A percentile compares a stretch with the other conserved stretches of the same genome.
Evolutionary conservation across 2,797 vertebrate species (phyloP).

Genomic region (Protosalanx chinensis): DNA sequence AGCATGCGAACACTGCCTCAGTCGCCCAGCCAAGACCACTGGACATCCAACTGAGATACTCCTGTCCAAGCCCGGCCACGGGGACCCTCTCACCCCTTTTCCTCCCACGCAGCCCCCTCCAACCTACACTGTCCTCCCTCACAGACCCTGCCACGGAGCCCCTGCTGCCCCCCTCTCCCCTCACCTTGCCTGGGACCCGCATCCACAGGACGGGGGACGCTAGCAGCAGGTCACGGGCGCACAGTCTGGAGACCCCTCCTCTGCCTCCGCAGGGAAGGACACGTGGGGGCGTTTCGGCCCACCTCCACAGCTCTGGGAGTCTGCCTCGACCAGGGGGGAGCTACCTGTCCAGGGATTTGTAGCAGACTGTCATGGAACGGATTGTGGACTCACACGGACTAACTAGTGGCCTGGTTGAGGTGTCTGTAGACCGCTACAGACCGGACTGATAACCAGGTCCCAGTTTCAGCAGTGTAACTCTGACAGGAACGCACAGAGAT

Average conservation of each 20-base stretch:
- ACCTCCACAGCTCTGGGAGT: constrained; percentile 47
- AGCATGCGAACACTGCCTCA: constrained; percentile 33
- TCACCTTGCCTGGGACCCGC: constrained; percentile 40
- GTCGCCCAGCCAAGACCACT: constrained; percentile 45
- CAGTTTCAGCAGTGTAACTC: constrained; percentile 31
- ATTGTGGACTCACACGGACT: constrained; percentile 8
- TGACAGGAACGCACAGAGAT: constrained; percentile 43
- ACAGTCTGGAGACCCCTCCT: constrained; percentile 44
- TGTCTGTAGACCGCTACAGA: constrained; percentile 54
- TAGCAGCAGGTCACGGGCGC: constrained; percentile 44
- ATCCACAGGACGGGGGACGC: constrained; percentile 30
- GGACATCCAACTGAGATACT: constrained; percentile 49
- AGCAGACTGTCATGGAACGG: constrained; percentile 20
- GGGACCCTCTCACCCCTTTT: constrained; percentile 19
- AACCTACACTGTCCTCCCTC: constrained; percentile 13
- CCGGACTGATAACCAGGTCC: constrained; percentile 27
- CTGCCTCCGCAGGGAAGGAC: constrained; percentile 40
- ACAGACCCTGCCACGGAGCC: constrained; percentile 26
- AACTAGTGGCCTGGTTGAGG: constrained; percentile 8
- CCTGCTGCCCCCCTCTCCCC: constrained; percentile 40
- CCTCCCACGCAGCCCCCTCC: constrained; percentile 29
- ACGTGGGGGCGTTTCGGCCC: constrained; percentile 20
- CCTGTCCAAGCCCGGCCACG: constrained; percentile 25
- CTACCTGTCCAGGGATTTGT: constrained; percentile 29
- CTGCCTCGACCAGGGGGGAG: constrained; percentile 47